Evolutionary conservation across 2,888 invertebrate genomes (phyloP).

Genomic region (Diarsia brunnea): DNA sequence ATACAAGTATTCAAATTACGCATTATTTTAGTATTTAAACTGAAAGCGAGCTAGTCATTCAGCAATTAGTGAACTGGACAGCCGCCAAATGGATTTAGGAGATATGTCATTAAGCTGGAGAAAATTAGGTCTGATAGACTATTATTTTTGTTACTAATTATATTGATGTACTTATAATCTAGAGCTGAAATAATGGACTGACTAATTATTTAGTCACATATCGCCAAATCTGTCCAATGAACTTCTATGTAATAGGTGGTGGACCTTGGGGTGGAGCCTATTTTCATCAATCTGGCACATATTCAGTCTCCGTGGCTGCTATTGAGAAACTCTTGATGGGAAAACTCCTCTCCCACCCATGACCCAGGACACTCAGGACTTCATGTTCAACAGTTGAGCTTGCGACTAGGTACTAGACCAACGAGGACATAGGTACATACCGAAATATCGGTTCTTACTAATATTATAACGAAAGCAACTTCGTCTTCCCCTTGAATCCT

Average conservation of each 20-base stretch:
- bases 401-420: too few relatives aligned
- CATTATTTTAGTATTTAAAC: neutral
- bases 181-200: neutral
- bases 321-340: too few relatives aligned
- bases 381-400: too few relatives aligned
- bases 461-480: neutral
- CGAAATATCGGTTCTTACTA: neutral
- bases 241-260: too few relatives aligned
- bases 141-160: conserved; percentile 15
- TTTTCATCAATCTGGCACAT: too few relatives aligned
- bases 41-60: conserved; percentile 11
- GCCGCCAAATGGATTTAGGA: conserved; percentile 50
- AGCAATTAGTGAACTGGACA: conserved; percentile 55
- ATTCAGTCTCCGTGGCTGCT: too few relatives aligned
- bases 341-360: too few relatives aligned
- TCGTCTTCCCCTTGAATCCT: neutral
- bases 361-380: too few relatives aligned
- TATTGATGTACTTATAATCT: neutral
- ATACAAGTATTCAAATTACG: neutral
- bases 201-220: neutral
- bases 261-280: too few relatives aligned
- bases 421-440: too few relatives aligned
- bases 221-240: too few relatives aligned
- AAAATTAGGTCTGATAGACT: conserved; percentile 27
- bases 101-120: conserved; percentile 35